Evolutionary conservation across 1,140 invertebrate genomes (phyloP).

Genomic region (Neodiprion virginianus): DNA sequence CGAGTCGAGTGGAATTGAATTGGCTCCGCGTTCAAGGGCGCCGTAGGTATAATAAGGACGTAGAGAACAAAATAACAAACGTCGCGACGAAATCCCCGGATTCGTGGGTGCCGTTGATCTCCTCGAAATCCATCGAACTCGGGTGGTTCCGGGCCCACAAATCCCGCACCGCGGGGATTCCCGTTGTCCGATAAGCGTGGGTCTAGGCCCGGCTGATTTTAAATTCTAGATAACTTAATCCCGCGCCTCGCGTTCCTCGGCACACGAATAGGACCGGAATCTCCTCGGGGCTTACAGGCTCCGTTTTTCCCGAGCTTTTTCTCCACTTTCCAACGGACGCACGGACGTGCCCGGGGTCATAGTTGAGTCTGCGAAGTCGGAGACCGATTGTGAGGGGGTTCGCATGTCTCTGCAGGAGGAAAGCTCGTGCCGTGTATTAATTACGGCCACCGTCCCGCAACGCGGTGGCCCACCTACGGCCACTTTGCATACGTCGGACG

Average conservation of each 20-base stretch:
- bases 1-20: not conserved
- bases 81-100: not conserved
- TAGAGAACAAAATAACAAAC: not conserved
- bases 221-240: conserved; percentile 46
- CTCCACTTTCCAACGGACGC: conserved; percentile 8
- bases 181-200: conserved; percentile 29
- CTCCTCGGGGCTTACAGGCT: not conserved
- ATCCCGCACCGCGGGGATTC: not conserved
- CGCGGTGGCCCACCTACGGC: conserved; percentile 54
- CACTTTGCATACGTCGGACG: conserved; percentile 53
- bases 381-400: not conserved
- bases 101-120: not conserved
- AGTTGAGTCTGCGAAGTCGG: conserved; percentile 14
- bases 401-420: not conserved
- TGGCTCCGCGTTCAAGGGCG: not conserved
- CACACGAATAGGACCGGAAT: not conserved
- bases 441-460: conserved; percentile 35
- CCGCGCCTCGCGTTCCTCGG: not conserved
- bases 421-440: conserved; percentile 49
- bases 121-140: not conserved
- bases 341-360: conserved; percentile 11
- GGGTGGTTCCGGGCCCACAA: not conserved
- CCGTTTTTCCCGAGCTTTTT: no score
- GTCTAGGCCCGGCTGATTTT: conserved; percentile 40
- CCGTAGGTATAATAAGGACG: not conserved